Evolutionary conservation across 1,140 invertebrate species (phyloP), one percentile per base, ranked within the genome.

Genomic region (Schlechtendalia chinensis): DNA sequence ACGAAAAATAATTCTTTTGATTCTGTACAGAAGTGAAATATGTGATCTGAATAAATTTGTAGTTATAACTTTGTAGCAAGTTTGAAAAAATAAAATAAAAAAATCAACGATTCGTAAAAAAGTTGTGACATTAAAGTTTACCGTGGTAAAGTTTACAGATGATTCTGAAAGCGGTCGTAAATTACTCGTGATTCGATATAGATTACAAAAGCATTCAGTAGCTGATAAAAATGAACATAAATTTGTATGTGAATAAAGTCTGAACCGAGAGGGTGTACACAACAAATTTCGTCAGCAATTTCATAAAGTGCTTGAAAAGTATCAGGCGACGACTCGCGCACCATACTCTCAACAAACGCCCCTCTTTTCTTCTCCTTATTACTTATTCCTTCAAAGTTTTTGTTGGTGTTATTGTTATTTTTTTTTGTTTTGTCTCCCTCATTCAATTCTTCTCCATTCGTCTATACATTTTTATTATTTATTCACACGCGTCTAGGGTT

Each of bases 261-360:
- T 58, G 72, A 45, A 59, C 29, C 14, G 32, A 24, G 29, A 58
- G 54, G 29, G 72, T n/a, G n/a, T 58, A 77, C 54, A 59, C 72
- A 58, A 77, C 72, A 77, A 77, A 77, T 77, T 77, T 77, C 72
- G 54, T 77, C 72, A 59, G 72, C 72, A 77, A 59, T 77, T 77
- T 77, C 54, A 77, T 77, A 77, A 77, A 77, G 72, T 77, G 72
- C 72, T 77, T 56, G 72, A 77, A 77, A 77, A 77, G 54, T 77
- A 77, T 77, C 56, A 59, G 32, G 56, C 53, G 54, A 77, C 54
- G 72, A 77, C 22, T n/a, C n/a, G n/a, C n/a, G 54, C 32, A 59
- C 45, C 32, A 29, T 27, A 16, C 54, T 47, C 69, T 54, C 50
- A 53, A 12, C 47, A 29, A 16, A n/a, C 24, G 50, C 47, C 50